Base-by-base conservation (phyloP, 64 coral and sea anemone genomes). In the Porites australiensis region DNA sequence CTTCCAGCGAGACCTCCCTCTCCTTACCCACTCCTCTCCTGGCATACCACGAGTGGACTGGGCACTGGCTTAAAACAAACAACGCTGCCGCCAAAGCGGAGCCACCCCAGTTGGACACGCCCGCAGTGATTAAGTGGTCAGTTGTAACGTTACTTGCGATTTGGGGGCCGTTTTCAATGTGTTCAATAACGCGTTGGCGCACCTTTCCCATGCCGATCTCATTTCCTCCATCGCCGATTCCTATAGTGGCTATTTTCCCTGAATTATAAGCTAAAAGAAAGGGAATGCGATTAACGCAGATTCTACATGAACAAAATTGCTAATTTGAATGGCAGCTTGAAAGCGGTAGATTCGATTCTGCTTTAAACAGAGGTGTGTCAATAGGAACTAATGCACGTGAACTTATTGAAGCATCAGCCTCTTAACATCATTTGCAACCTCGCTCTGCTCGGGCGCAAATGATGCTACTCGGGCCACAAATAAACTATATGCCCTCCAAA, bases 151-250 rank as follows among this genome's bases (percentile, higher is more conserved):
- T 72, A 68, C 91, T 93, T 0, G 94, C 97, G 70, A 98, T 96
- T 49, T 89, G 45, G 58, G 83, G 77, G 57, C 97, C 97, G 79
- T 91, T 57, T n/a, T 84, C 64, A 27, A 98, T 95, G 83, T 91
- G 77, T 3, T 94, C 67, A 11, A 57, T 73, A 13, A 96, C 91
- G 18, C 21, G 49, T 48, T 77, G 48, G 48, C 74, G 65, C 13
- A 98, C 94, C 73, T 98, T 98, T n/a, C 97, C 97, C 97, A 98
- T 98, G 1, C 97, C 97, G 12, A 98, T 93, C 74, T 98, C 97
- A 90, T 98, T 98, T 13, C 97, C 97, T 48, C 97, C 97, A 86
- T 98, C 97, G 58, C 97, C 94, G 49, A 98, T 96, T 15, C 97
- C 94, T 59, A 93, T 94, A 21, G 97, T 98, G 21, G 88, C 21